phyloP scores from a whole-genome alignment of 2,113 vertebrate genomes.

The Notarius quadriscutis region DNA sequence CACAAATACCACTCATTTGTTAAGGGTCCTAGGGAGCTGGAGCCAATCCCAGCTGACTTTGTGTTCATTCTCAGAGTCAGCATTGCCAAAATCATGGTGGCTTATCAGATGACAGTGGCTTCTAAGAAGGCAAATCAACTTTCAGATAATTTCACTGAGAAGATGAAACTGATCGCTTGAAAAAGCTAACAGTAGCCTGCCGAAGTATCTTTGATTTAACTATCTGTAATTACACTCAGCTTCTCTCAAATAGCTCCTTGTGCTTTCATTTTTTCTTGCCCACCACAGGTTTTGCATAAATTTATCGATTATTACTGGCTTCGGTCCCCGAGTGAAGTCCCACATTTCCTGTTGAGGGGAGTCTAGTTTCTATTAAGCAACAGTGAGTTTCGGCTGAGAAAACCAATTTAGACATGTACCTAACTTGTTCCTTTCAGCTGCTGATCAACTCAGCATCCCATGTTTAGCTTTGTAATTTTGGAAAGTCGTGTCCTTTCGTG shows the following conservation, averaged over 20 bases:
- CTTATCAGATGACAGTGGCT: too few relatives aligned
- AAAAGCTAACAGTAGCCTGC: neutral
- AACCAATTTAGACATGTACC: neutral
- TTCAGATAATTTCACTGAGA: too few relatives aligned
- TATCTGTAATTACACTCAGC: neutral
- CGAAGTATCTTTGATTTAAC: neutral
- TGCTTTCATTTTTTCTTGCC: neutral
- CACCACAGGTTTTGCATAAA: constrained; percentile 25
- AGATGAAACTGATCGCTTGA: neutral
- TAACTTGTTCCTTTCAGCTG: neutral
- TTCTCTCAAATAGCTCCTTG: neutral
- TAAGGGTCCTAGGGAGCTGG: too few relatives aligned
- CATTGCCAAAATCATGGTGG: too few relatives aligned
- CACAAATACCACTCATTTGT: too few relatives aligned
- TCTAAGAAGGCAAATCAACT: too few relatives aligned
- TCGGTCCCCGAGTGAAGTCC: neutral
- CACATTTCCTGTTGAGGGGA: neutral
- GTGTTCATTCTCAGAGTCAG: too few relatives aligned
- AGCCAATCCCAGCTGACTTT: too few relatives aligned
- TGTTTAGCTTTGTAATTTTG: constrained; percentile 23
- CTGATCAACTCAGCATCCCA: neutral
- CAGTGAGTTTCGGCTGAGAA: constrained; percentile 8
- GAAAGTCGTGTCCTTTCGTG: neutral
- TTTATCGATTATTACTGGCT: constrained; percentile 5
- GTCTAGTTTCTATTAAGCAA: constrained; percentile 42